Conservation (phyloP, 2,113 vertebrate genomes). For the Merops nubicus region DNA sequence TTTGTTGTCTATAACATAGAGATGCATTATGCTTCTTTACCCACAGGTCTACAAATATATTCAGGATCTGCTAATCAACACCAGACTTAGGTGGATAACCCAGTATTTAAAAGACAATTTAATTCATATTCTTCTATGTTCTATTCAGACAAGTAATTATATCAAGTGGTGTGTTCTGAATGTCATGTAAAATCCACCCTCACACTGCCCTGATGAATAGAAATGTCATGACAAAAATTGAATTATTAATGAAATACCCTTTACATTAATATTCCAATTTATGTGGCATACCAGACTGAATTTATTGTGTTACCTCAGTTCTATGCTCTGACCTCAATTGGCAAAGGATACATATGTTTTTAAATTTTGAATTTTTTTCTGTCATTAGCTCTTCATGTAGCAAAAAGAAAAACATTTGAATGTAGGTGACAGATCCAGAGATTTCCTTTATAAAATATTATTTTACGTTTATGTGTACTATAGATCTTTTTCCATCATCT, state of each 20-base stretch:
- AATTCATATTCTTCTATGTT: background rate
- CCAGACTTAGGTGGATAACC: background rate
- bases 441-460: background rate
- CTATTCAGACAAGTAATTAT: constrained; percentile 16
- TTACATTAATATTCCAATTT: constrained; percentile 36
- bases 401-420: background rate
- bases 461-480: background rate
- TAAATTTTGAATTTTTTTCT: background rate
- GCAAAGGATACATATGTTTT: background rate
- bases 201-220: background rate
- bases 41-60: background rate
- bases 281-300: background rate
- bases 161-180: background rate
- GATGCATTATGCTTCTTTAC: background rate
- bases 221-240: constrained; percentile 23
- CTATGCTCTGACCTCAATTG: background rate
- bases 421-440: background rate
- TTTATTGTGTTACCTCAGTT: background rate
- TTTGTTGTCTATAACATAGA: background rate
- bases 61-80: background rate
- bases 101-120: background rate
- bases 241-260: constrained; percentile 55
- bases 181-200: background rate
- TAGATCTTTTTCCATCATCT: background rate
- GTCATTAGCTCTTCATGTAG: background rate